phyloP scores from a whole-genome alignment of 2,888 invertebrate species.

The Mythimna pallens region DNA sequence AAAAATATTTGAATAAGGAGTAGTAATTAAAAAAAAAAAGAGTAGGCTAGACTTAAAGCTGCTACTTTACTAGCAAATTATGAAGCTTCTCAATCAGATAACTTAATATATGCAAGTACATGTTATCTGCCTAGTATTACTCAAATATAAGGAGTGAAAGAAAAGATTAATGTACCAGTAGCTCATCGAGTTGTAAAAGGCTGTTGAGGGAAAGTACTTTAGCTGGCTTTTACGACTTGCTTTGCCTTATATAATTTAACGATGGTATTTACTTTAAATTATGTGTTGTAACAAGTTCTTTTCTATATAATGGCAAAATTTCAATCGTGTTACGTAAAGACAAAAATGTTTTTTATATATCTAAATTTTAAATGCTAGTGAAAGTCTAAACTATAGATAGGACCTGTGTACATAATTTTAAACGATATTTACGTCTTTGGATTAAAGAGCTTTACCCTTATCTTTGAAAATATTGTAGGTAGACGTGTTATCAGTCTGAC shows the following conservation, averaged over 20 bases:
- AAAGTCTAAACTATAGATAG: constrained; percentile 35
- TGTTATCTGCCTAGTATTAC: constrained; percentile 7
- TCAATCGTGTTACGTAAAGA: constrained; percentile 41
- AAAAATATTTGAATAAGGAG: neutral
- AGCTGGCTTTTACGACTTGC: constrained; percentile 47
- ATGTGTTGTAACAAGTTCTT: constrained; percentile 35
- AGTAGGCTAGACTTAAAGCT: too few species aligned
- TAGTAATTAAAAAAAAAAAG: too few species aligned
- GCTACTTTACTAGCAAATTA: neutral
- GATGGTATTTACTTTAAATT: constrained; percentile 44
- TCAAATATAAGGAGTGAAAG: constrained; percentile 49
- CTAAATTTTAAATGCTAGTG: constrained; percentile 18
- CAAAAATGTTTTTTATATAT: neutral
- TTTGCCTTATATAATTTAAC: constrained; percentile 59
- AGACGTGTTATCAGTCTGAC: constrained; percentile 14
- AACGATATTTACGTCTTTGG: neutral
- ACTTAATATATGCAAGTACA: neutral
- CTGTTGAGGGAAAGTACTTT: constrained; percentile 61
- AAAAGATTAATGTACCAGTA: constrained; percentile 45
- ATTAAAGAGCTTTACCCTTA: constrained; percentile 33
- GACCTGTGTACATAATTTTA: constrained; percentile 6
- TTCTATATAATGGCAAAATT: constrained; percentile 29
- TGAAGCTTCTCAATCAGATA: constrained; percentile 10
- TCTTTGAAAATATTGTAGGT: constrained; percentile 37
- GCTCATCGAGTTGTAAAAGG: constrained; percentile 53